Conservation (phyloP, 2,888 invertebrate genomes). For the Leucophenga montana region DNA sequence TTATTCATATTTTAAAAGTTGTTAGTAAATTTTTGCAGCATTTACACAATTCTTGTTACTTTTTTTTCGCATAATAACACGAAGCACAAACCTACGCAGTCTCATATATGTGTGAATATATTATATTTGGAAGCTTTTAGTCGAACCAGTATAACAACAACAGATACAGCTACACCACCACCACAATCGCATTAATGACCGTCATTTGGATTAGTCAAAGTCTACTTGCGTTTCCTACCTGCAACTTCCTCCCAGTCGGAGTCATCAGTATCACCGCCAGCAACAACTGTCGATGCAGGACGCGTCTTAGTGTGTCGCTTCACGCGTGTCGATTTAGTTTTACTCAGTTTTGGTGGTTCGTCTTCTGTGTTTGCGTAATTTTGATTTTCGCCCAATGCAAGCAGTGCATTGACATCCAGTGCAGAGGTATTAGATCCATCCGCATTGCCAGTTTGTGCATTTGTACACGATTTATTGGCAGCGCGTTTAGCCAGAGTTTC, state of each 20-base stretch:
- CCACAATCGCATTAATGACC: conserved; percentile 27
- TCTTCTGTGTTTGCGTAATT: conserved; percentile 56
- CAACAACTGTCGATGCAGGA: conserved; percentile 68
- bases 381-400: conserved; percentile 78
- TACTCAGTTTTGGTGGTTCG: conserved; percentile 59
- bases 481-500: conserved; percentile 66
- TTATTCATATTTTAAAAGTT: not conserved
- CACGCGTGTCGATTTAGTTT: conserved; percentile 65
- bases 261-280: conserved; percentile 74
- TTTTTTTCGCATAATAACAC: conserved; percentile 22
- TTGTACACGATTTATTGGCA: conserved; percentile 15
- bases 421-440: conserved; percentile 51
- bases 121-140: conserved; percentile 13
- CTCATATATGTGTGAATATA: conserved; percentile 43
- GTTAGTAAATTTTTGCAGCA: not conserved
- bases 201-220: not conserved
- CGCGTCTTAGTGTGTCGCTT: conserved; percentile 68
- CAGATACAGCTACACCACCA: conserved; percentile 18
- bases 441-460: conserved; percentile 24
- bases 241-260: conserved; percentile 85
- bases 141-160: conserved; percentile 43
- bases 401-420: conserved; percentile 77
- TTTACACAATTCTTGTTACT: conserved; percentile 12
- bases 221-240: conserved; percentile 74
- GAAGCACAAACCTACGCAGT: conserved; percentile 56